A percentile compares a stretch with the other conserved stretches of the same genome.
phyloP scores from a whole-genome alignment of 1,140 invertebrate genomes.

The Campoletis sonorensis region DNA sequence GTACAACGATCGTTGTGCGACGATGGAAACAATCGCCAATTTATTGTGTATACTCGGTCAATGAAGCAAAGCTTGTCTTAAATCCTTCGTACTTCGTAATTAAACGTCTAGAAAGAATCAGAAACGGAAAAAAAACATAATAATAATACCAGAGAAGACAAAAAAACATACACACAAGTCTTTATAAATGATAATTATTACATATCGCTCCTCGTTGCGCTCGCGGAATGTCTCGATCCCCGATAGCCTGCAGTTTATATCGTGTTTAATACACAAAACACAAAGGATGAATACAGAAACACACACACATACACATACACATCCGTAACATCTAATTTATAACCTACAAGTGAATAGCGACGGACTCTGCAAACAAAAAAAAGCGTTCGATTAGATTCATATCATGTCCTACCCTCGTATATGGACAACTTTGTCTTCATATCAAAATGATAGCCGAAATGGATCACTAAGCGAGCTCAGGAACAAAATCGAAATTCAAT shows the following conservation, averaged over 20 bases:
- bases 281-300: background rate
- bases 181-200: constrained; percentile 39
- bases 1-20: constrained; percentile 5
- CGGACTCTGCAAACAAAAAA: background rate
- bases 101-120: constrained; percentile 4
- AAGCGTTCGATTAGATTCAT: constrained; percentile 12
- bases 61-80: constrained; percentile 19
- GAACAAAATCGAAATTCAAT: too few species aligned
- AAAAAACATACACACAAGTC: constrained; percentile 14
- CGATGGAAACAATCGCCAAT: background rate
- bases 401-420: background rate
- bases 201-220: constrained; percentile 43
- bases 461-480: too few species aligned
- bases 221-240: constrained; percentile 32
- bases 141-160: background rate
- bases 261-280: background rate
- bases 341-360: constrained; percentile 33
- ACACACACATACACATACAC: background rate
- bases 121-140: background rate
- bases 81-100: constrained; percentile 15
- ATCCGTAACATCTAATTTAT: constrained; percentile 27
- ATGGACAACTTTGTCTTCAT: too few species aligned
- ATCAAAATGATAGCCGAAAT: too few species aligned
- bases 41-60: constrained; percentile 17
- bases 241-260: constrained; percentile 32